These are phyloP conservation scores for Alces alces DNA, from an alignment of 2,113 vertebrate species.

Conservation along the genomic window DNA sequence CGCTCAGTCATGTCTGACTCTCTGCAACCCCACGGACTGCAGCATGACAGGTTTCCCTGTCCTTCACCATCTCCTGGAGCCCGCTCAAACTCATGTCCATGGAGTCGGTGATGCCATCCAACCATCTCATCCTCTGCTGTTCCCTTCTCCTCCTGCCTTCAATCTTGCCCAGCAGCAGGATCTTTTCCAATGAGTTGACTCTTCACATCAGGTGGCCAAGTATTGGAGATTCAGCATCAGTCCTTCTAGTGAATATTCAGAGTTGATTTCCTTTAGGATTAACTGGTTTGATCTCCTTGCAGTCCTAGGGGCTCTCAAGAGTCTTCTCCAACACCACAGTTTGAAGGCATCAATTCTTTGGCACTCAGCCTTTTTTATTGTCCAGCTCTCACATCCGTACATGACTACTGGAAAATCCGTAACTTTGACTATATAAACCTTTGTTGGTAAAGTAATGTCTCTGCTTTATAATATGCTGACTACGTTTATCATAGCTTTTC, in stretches of 20 bases:
- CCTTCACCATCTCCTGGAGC: not conserved
- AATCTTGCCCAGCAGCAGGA: not conserved
- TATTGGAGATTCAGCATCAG: not conserved
- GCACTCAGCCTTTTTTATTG: not conserved
- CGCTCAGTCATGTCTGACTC: rapidly evolving
- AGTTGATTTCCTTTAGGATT: not conserved
- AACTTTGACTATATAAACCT: not conserved
- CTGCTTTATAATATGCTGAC: not conserved
- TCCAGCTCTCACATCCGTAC: not conserved
- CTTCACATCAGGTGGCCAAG: not conserved
- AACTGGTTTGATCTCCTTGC: not conserved
- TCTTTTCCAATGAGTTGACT: not conserved
- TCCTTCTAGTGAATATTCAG: not conserved
- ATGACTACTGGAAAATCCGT: not conserved
- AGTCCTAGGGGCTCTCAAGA: not conserved
- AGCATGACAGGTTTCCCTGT: not conserved
- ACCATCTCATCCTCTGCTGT: not conserved
- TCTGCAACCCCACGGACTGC: not conserved
- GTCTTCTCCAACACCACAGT: not conserved
- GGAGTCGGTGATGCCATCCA: not conserved
- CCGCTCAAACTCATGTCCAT: not conserved
- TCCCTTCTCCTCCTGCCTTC: not conserved
- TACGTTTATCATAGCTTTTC: not conserved
- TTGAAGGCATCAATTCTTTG: not conserved
- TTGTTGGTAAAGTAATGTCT: not conserved